phyloP scores from a whole-genome alignment of 2,888 invertebrate genomes.

The Lasioglossum leucozonium region DNA sequence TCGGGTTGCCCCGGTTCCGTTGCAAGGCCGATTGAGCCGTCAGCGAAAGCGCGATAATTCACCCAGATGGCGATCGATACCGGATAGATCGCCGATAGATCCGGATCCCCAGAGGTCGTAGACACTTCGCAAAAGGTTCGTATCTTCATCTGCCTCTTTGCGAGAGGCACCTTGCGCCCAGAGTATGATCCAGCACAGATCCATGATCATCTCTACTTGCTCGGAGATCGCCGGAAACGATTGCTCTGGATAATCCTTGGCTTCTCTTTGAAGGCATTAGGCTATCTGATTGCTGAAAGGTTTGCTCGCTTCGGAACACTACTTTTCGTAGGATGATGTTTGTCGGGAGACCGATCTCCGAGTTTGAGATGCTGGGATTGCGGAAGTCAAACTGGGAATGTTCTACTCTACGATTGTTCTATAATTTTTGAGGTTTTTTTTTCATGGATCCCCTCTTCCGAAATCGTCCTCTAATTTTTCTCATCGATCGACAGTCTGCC shows the following conservation, averaged over 20 bases:
- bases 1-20: neutral
- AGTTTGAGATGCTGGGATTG: neutral
- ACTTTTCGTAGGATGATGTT: conserved; percentile 18
- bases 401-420: too few species aligned
- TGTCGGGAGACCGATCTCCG: neutral
- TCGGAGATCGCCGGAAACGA: conserved; percentile 48
- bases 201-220: conserved; percentile 46
- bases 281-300: conserved; percentile 51
- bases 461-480: neutral
- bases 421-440: neutral
- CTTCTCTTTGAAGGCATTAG: conserved; percentile 37
- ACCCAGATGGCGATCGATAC: conserved; percentile 80
- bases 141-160: conserved; percentile 76
- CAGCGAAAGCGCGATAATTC: conserved; percentile 80
- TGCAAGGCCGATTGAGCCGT: conserved; percentile 78
- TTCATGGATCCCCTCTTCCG: neutral
- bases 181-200: conserved; percentile 35
- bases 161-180: conserved; percentile 58
- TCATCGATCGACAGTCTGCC: neutral
- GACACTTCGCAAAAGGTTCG: neutral
- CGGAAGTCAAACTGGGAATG: conserved; percentile 2
- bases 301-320: conserved; percentile 19
- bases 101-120: conserved; percentile 60
- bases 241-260: conserved; percentile 55
- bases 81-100: conserved; percentile 77